Percentiles rank a stretch among this genome's conserved stretches.
phyloP scores from a whole-genome alignment of 2,113 vertebrate species.

The Phaethon lepturus region DNA sequence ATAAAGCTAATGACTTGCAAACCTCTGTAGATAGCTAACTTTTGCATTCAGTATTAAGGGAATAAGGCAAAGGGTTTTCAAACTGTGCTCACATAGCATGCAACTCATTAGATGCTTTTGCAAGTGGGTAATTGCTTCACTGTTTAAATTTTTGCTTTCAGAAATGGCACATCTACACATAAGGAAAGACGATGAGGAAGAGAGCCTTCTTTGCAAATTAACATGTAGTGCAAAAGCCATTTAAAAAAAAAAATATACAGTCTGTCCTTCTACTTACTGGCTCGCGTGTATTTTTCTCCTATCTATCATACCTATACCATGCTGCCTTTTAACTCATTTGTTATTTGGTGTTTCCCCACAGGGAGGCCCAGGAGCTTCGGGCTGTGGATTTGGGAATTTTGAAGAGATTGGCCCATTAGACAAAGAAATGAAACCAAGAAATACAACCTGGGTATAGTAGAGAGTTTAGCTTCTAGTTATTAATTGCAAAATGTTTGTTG shows the following conservation, averaged over 20 bases:
- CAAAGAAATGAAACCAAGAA: conserved; percentile 81
- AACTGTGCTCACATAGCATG: not conserved
- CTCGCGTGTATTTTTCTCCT: not conserved
- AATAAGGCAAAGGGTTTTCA: not conserved
- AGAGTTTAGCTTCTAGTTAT: not conserved
- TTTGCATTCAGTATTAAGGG: not conserved
- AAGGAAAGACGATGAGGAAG: not conserved
- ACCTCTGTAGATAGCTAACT: not conserved
- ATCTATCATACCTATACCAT: not conserved
- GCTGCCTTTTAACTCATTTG: not conserved
- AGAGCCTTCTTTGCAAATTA: not conserved
- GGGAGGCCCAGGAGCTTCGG: conserved; percentile 95
- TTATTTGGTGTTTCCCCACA: conserved; percentile 45
- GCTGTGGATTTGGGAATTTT: conserved; percentile 96
- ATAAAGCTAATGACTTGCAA: not conserved
- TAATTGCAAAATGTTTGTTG: not conserved
- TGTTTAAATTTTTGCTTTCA: not conserved
- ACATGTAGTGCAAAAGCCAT: not conserved
- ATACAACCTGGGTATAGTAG: conserved; percentile 87
- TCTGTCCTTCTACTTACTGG: not conserved
- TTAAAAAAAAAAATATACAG: not conserved
- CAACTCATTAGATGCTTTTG: not conserved
- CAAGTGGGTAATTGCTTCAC: not conserved
- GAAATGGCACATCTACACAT: not conserved
- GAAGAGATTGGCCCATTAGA: conserved; percentile 92